Conservation (phyloP, 2,888 invertebrate species). For the Stratiomys singularior region DNA sequence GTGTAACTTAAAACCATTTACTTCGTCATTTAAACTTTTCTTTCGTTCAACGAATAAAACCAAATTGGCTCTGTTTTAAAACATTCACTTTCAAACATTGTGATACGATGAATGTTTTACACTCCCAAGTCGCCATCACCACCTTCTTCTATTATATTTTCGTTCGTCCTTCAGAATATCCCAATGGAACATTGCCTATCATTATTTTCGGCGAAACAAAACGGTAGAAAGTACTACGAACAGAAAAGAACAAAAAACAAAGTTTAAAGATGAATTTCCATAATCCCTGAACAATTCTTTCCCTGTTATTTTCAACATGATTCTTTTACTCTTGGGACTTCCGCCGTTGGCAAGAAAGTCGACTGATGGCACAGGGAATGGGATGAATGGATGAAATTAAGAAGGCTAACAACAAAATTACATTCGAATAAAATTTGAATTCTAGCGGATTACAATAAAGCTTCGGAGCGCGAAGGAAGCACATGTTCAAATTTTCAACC, state of each 20-base stretch:
- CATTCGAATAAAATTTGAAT: slow-evolving; percentile 37
- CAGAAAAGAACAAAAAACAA: not conserved
- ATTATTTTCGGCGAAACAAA: slow-evolving; percentile 2
- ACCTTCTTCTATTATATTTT: too few relatives aligned
- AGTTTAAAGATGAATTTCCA: slow-evolving; percentile 44
- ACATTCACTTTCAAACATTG: not conserved
- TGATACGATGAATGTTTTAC: not conserved
- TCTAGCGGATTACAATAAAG: slow-evolving; percentile 24
- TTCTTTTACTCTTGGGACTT: not conserved
- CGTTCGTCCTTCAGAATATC: not conserved
- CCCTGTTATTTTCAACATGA: slow-evolving; percentile 36
- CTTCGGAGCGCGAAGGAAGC: slow-evolving; percentile 15
- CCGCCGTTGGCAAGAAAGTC: not conserved
- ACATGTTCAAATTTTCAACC: slow-evolving; percentile 48
- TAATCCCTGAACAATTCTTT: slow-evolving; percentile 38
- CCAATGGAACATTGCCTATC: slow-evolving; percentile 23
- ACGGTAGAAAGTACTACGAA: too few relatives aligned
- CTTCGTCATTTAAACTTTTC: too few relatives aligned
- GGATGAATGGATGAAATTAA: slow-evolving; percentile 26
- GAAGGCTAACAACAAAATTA: slow-evolving; percentile 38
- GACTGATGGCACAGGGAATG: not conserved
- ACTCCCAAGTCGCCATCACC: not conserved
- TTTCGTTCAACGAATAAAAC: too few relatives aligned
- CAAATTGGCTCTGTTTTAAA: not conserved
- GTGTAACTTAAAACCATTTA: too few relatives aligned